phyloP scores from a whole-genome alignment of 2,888 invertebrate species.

The Scelioninae gen. 1 region DNA sequence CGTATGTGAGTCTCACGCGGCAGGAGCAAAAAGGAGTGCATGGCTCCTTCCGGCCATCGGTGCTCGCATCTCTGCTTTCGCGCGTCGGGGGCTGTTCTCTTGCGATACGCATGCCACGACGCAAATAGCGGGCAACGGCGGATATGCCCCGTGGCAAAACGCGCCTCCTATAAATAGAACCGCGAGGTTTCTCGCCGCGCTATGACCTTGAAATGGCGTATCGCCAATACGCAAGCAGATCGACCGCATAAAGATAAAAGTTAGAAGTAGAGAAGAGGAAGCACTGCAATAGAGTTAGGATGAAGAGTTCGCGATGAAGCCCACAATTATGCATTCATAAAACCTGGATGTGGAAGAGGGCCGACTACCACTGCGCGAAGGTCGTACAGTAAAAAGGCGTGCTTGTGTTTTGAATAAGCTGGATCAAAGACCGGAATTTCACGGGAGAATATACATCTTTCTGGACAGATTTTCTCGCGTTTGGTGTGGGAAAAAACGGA shows the following conservation, averaged over 20 bases:
- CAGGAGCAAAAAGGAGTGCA: constrained; percentile 1
- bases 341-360: constrained; percentile 21
- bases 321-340: constrained; percentile 43
- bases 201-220: constrained; percentile 64
- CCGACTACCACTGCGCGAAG: constrained; percentile 15
- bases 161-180: constrained; percentile 65
- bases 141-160: constrained; percentile 60
- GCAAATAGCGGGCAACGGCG: constrained; percentile 69
- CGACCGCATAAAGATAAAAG: constrained; percentile 51
- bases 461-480: not conserved
- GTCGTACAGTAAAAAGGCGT: constrained; percentile 27
- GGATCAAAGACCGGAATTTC: constrained; percentile 31
- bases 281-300: constrained; percentile 4
- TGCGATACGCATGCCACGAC: constrained; percentile 70
- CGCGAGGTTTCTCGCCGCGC: constrained; percentile 43
- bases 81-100: constrained; percentile 60
- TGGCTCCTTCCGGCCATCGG: constrained; percentile 58
- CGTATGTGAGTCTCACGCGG: constrained; percentile 22
- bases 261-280: constrained; percentile 23
- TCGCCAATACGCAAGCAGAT: constrained; percentile 57
- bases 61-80: constrained; percentile 46
- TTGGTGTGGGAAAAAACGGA: not conserved
- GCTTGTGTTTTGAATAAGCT: constrained; percentile 22
- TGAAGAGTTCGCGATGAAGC: constrained; percentile 17
- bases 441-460: not conserved